Conservation (phyloP, 2,113 vertebrate species). For the Isurus oxyrinchus region DNA sequence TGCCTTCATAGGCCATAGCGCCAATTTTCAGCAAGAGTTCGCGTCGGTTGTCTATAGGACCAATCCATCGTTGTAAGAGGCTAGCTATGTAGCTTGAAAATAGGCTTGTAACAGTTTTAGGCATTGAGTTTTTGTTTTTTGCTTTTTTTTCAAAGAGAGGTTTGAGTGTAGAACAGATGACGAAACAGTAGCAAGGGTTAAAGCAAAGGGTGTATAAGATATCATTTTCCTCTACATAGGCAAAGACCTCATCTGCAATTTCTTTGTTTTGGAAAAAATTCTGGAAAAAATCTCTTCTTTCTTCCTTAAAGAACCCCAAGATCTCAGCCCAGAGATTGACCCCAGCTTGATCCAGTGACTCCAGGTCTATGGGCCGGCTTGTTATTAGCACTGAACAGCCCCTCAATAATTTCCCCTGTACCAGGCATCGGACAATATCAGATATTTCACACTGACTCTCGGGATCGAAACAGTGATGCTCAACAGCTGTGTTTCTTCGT, state of each 20-base stretch:
- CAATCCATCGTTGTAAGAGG: neutral
- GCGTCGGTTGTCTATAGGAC: neutral
- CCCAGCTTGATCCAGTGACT: neutral
- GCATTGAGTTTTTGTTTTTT: neutral
- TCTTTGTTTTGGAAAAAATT: neutral
- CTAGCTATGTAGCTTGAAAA: neutral
- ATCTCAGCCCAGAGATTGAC: neutral
- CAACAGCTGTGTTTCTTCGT: neutral
- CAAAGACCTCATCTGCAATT: neutral
- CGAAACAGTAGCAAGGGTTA: neutral
- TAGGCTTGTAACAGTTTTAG: neutral
- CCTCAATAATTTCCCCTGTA: slow-evolving; percentile 52
- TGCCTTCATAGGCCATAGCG: neutral
- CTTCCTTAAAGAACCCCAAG: neutral
- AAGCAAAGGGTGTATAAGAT: slow-evolving; percentile 9
- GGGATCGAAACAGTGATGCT: slow-evolving; percentile 42
- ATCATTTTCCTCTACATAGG: neutral
- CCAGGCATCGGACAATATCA: slow-evolving; percentile 53
- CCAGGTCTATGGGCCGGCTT: neutral
- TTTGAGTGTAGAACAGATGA: neutral
- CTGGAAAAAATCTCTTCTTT: neutral
- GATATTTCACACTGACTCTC: slow-evolving; percentile 40
- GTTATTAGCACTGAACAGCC: slow-evolving; percentile 50
- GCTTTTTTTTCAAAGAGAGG: neutral
- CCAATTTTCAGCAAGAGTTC: neutral